These are phyloP conservation scores for Trissoscelio sp. DNA, from an alignment of 2,888 invertebrate species.

Conservation along the genomic window DNA sequence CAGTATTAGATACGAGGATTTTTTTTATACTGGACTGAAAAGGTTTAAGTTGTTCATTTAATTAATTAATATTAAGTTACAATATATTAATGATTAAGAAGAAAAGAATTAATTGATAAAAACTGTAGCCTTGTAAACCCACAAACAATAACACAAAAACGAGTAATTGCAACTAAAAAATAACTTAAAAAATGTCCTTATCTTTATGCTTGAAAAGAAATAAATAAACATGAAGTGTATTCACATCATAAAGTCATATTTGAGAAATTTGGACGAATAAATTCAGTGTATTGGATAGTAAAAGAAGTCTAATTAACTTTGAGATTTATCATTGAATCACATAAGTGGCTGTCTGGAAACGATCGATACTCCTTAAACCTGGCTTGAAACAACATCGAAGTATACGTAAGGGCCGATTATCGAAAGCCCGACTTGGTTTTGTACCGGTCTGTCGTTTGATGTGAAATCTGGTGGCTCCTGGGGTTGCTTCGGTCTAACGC, in stretches of 20 bases:
- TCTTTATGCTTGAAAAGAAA: constrained; percentile 31
- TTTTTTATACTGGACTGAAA: too few relatives aligned
- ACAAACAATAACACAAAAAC: too few relatives aligned
- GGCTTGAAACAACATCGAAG: constrained; percentile 59
- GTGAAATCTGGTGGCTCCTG: constrained; percentile 74
- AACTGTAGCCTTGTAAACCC: too few relatives aligned
- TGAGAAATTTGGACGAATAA: constrained; percentile 37
- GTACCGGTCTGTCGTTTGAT: constrained; percentile 76
- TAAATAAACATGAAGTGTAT: constrained; percentile 38
- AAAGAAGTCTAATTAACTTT: constrained; percentile 66
- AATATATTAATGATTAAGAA: too few relatives aligned
- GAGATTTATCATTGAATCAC: constrained; percentile 57
- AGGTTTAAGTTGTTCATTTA: too few relatives aligned
- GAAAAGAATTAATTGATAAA: too few relatives aligned
- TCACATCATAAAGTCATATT: constrained; percentile 34
- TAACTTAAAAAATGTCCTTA: constrained; percentile 1
- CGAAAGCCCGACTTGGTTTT: constrained; percentile 71
- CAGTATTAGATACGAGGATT: too few relatives aligned
- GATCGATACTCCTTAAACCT: constrained; percentile 65
- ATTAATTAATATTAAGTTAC: too few relatives aligned
- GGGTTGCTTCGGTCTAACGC: constrained; percentile 59
- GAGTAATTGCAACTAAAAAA: too few relatives aligned
- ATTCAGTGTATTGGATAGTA: constrained; percentile 40
- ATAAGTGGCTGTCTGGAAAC: constrained; percentile 50
- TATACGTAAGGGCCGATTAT: constrained; percentile 67